Evolutionary conservation across 2,888 invertebrate genomes (phyloP), one percentile per base, ranked within the genome.

Genomic region (Mesopsocus fuscifrons): DNA sequence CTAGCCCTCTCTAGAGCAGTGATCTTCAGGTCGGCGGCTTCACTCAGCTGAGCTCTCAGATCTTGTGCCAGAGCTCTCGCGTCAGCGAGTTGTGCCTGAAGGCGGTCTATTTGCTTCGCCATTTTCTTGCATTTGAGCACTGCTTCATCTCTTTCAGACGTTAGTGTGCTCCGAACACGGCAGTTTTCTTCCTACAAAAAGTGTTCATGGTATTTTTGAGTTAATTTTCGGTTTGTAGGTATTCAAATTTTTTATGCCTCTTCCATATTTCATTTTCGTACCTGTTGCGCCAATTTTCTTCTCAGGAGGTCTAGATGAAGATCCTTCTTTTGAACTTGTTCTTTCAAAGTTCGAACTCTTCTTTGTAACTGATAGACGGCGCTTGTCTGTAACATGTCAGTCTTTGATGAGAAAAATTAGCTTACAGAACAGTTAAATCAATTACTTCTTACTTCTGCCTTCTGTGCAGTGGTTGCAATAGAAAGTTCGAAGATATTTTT

Each of bases 281-380:
- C 88, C 59, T 87, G 80, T 11, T 87, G 69, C 45, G 78, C 77
- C 42, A 92, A 65, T 60, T 94, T 94, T 51, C 89, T 76, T 34
- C 89, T 69, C 40, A 92, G 64, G 46, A 92, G 67, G 61, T 94
- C 92, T 55, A 92, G 64, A 58, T 94, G 92, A 32, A 92, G 67
- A 57, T 94, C 94, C 54, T 89, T 78, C 45, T 89, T 74, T 56
- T 91, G 89, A 22, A 92, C 67, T 59, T 94, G 91, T 57, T 92
- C 92, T 41, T 89, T 71, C 11, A 91, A 63, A 5, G 81, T 80
- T 50, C 88, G 74, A 30, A 88, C 77, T 48, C 89, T 71, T 46
- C 89, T 69, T 61, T 92, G 91, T 31, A 92, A 70, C 56, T 85
- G 87, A 60, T 91, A 89, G 41, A 87, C 80, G n/a, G 82, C 74